Conservation (phyloP, 2,888 invertebrate species). For the Ptychoptera contaminata region DNA sequence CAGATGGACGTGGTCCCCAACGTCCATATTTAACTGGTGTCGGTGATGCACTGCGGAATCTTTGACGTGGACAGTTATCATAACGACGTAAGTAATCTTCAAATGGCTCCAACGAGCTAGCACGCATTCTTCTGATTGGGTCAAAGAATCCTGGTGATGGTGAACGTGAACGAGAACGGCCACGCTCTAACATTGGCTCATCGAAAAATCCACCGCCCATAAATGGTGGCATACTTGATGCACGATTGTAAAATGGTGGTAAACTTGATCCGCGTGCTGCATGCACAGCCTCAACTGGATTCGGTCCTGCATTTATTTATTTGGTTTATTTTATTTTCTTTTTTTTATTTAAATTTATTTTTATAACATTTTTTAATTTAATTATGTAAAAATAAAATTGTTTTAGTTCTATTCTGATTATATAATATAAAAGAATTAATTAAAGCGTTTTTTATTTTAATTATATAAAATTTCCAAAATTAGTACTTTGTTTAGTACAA, state of each 20-base stretch:
- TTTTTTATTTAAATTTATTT: too few species aligned
- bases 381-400: background rate
- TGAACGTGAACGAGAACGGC: background rate
- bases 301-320: background rate
- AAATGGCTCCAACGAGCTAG: slow-evolving; percentile 24
- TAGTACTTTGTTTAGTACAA: too few species aligned
- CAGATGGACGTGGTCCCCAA: slow-evolving; percentile 50
- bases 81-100: slow-evolving; percentile 33
- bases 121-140: slow-evolving; percentile 18
- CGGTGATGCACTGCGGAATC: slow-evolving; percentile 38
- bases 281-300: slow-evolving; percentile 16
- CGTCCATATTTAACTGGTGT: slow-evolving; percentile 57
- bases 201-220: background rate
- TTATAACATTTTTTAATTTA: background rate
- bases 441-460: too few species aligned
- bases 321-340: background rate
- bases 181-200: too few species aligned
- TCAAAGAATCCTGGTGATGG: slow-evolving; percentile 10
- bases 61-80: slow-evolving; percentile 22
- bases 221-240: slow-evolving; percentile 12
- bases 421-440: too few species aligned
- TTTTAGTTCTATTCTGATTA: background rate
- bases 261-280: slow-evolving; percentile 16
- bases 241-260: slow-evolving; percentile 8
- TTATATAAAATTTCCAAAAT: too few species aligned